Conservation (phyloP, 30 jellyfish, hydroid and myxozoan genomes). For the Aurelia sp. region DNA sequence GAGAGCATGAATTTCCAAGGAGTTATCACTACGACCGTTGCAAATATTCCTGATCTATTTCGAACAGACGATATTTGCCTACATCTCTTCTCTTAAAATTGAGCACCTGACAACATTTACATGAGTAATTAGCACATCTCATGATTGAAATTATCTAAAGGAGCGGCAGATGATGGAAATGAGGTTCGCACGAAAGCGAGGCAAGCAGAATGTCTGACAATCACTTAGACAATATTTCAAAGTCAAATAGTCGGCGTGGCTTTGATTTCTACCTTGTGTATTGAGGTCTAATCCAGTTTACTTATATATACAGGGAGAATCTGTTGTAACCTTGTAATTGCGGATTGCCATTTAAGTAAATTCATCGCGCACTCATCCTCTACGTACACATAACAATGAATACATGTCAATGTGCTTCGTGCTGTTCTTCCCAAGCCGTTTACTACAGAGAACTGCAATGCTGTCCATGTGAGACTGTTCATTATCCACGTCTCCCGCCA, state of each 20-base stretch:
- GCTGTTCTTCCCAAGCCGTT: constrained; percentile 35
- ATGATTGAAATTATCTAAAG: too few relatives aligned
- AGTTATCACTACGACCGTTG: too few relatives aligned
- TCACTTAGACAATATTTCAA: constrained; percentile 43
- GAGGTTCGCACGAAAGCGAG: constrained; percentile 24
- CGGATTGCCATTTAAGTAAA: constrained; percentile 39
- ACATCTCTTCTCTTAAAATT: too few relatives aligned
- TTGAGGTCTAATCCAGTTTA: constrained; percentile 64
- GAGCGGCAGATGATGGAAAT: background rate
- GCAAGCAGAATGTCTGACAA: constrained; percentile 7
- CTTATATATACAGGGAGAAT: constrained; percentile 54
- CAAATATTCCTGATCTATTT: too few relatives aligned
- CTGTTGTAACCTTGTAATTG: constrained; percentile 41
- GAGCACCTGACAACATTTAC: too few relatives aligned
- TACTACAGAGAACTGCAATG: constrained; percentile 37
- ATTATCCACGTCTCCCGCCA: constrained; percentile 31
- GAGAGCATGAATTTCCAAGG: too few relatives aligned
- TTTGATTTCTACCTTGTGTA: constrained; percentile 61
- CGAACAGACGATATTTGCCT: too few relatives aligned
- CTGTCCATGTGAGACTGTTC: constrained; percentile 57
- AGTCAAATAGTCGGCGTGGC: constrained; percentile 72
- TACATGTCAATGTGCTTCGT: constrained; percentile 39
- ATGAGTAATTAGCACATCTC: too few relatives aligned
- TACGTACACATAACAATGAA: constrained; percentile 34
- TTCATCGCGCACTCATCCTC: constrained; percentile 25